Conservation (phyloP, 2,797 vertebrate species). For the Syngnathus acus region DNA sequence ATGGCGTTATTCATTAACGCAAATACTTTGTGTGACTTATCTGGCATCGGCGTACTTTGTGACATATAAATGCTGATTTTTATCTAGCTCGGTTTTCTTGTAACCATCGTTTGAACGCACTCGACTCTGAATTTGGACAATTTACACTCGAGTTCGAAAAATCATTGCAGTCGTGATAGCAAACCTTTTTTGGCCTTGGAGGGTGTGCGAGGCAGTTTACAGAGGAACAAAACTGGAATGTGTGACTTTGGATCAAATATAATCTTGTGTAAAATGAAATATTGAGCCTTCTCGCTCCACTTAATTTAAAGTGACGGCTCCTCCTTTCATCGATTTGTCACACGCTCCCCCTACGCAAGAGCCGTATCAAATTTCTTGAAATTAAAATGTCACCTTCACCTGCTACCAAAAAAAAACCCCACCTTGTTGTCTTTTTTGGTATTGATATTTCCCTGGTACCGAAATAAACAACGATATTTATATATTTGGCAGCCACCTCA, state of each 20-base stretch:
- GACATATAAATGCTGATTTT: not conserved
- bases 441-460: not conserved
- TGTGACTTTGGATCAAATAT: constrained; percentile 41
- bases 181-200: not conserved
- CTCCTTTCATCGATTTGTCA: constrained; percentile 8
- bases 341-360: not conserved
- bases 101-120: not conserved
- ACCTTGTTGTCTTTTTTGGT: not conserved
- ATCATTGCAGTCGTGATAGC: not conserved
- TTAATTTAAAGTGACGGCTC: constrained; percentile 48
- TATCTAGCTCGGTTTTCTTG: not conserved
- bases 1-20: not conserved
- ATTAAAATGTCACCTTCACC: constrained; percentile 12
- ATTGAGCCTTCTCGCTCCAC: constrained; percentile 29
- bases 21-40: not conserved
- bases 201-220: not conserved
- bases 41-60: not conserved
- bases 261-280: constrained; percentile 35
- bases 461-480: constrained; percentile 4
- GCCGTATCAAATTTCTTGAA: not conserved
- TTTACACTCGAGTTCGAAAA: not conserved
- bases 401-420: not conserved
- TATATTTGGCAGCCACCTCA: constrained; percentile 8
- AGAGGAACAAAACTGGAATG: not conserved
- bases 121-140: not conserved